A percentile compares a stretch with the other conserved stretches of the same genome.
Conservation (phyloP, 2,888 invertebrate genomes). For the Macaria notata region DNA sequence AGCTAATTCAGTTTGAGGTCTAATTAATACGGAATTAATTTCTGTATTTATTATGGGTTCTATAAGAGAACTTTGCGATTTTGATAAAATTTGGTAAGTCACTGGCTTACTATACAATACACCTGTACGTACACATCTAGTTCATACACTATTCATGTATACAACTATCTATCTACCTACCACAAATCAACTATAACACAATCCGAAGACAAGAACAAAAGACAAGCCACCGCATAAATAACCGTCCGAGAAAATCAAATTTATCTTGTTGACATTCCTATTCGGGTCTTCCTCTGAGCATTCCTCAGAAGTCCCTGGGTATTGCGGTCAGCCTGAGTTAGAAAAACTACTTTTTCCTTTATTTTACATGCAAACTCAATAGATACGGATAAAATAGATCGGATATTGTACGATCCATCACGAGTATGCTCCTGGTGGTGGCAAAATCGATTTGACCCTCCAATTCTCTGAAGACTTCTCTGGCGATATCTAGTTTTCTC, state of each 20-base stretch:
- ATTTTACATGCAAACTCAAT: constrained; percentile 24
- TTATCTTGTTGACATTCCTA: constrained; percentile 40
- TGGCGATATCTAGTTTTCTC: too few species aligned
- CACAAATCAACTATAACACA: too few species aligned
- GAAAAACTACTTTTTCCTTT: constrained; percentile 21
- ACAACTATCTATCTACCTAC: too few species aligned
- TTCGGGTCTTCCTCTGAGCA: constrained; percentile 37
- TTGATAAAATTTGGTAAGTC: too few species aligned
- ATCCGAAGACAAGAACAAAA: constrained; percentile 8
- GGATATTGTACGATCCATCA: constrained; percentile 8
- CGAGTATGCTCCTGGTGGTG: neutral
- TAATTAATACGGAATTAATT: too few species aligned
- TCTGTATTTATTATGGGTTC: too few species aligned
- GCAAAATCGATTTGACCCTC: constrained; percentile 4
- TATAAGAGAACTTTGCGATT: too few species aligned
- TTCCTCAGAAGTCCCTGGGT: constrained; percentile 23
- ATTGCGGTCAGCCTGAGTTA: constrained; percentile 29
- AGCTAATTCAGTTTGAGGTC: neutral
- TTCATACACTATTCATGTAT: too few species aligned
- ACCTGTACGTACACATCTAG: too few species aligned
- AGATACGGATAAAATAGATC: constrained; percentile 11
- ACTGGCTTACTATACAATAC: too few species aligned
- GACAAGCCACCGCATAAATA: constrained; percentile 33
- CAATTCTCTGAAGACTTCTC: neutral
- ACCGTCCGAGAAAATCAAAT: constrained; percentile 43